Evolutionary conservation across 2,888 invertebrate species (phyloP), one percentile per base, ranked within the genome.

Genomic region (Mimumesa dahlbomi): DNA sequence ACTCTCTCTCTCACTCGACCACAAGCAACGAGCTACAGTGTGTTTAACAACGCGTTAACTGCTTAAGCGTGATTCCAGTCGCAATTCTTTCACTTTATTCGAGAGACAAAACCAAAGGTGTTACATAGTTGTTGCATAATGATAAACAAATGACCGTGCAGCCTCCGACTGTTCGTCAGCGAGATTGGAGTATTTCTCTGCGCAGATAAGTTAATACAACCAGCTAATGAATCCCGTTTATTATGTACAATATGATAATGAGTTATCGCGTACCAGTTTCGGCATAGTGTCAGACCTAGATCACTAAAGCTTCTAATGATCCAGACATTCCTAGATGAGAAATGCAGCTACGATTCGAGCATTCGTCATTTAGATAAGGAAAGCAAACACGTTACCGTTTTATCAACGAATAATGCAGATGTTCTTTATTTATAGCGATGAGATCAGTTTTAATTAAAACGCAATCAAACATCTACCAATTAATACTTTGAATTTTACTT

Each of bases 261-360:
- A 42, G 49, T 34, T 65, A 61, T 66, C 53, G 34, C 31, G 53
- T 19, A 61, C 7, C 29, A 61, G 50, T 61, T 48, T 13, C n/a
- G 21, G 6, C 19, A 4, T 0, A 3, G 0, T 13, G 63, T 14
- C n/a, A 31, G 9, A 66, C 48, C 42, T 66, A 43, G 66, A 40
- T 59, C 40, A 25, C 59, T 53, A 59, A 29, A 52, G 46, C 59
- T 65, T 40, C 40, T 42, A 46, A 40, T 34, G 16, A 25, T 22
- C 46, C 40, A n/a, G 11, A 40, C 31, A 25, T 46, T 46, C 14
- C 13, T 52, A 40, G 7, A 25, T 16, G 7, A 7, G 40, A 25
- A 53, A 52, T 42, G 40, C 31, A 34, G 7, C 11, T 19, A 1
- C 18, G 21, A 16, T 1, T 14, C 9, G 0, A n/a, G 13, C 11